Conservation (phyloP, 2,797 vertebrate species). For the Xenentodon cancila region DNA sequence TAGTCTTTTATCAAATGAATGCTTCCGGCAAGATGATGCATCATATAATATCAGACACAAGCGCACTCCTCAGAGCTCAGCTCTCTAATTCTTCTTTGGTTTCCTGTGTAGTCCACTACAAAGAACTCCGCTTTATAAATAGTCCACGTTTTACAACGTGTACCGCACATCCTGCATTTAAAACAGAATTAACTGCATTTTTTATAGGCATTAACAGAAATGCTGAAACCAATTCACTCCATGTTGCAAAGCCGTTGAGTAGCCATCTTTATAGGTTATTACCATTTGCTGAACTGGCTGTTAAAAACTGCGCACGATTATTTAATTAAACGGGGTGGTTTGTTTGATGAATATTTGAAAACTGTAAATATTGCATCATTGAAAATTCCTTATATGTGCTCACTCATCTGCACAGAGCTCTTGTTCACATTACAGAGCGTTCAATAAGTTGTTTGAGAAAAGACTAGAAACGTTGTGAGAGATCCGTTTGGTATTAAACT, state of each 20-base stretch:
- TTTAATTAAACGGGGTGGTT: slow-evolving; percentile 20
- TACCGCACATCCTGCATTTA: slow-evolving; percentile 12
- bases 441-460: too few relatives aligned
- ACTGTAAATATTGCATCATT: not conserved
- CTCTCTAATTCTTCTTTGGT: slow-evolving; percentile 17
- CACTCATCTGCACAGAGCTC: not conserved
- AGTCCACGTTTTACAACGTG: slow-evolving; percentile 1
- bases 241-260: slow-evolving; percentile 7
- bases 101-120: slow-evolving; percentile 7
- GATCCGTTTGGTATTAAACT: slow-evolving; percentile 18
- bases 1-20: slow-evolving; percentile 7
- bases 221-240: slow-evolving; percentile 4
- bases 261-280: not conserved
- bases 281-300: not conserved
- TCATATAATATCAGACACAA: slow-evolving; percentile 32
- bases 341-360: slow-evolving; percentile 15
- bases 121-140: slow-evolving; percentile 11
- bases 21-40: slow-evolving; percentile 17
- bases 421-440: not conserved
- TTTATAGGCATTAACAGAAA: not conserved
- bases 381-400: not conserved
- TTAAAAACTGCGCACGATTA: slow-evolving; percentile 1
- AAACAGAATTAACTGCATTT: too few relatives aligned
- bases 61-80: slow-evolving; percentile 21
- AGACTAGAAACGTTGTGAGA: not conserved